phyloP scores from a whole-genome alignment of 2,797 vertebrate genomes.

The Tiaroga cobitis region DNA sequence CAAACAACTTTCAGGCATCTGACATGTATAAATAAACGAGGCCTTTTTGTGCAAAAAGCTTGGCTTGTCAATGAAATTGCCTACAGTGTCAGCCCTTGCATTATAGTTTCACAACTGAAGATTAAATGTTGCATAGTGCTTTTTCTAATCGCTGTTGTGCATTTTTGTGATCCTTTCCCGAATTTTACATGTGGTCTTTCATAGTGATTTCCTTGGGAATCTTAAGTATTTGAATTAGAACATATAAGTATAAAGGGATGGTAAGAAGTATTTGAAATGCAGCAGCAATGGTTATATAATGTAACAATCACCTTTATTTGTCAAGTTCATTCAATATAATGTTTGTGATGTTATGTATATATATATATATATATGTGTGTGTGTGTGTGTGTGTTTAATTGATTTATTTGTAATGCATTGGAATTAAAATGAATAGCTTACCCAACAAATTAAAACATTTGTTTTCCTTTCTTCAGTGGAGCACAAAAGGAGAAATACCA shows the following conservation, averaged over 20 bases:
- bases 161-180: background rate
- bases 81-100: background rate
- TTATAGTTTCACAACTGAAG: background rate
- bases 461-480: background rate
- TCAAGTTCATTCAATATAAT: background rate
- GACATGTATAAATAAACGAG: conserved; percentile 46
- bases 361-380: background rate
- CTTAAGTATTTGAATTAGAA: background rate
- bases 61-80: background rate
- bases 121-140: background rate
- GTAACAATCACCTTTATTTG: background rate
- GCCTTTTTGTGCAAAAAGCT: conserved; percentile 13
- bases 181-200: background rate
- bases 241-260: background rate
- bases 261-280: background rate
- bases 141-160: background rate
- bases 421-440: background rate
- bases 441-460: background rate
- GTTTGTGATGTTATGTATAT: background rate
- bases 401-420: background rate
- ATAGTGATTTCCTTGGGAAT: background rate
- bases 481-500: background rate
- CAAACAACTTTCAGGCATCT: conserved; percentile 21
- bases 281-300: background rate
- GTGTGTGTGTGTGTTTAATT: background rate